Conservation (phyloP, 2,797 vertebrate species). For the Molossus alvarezi region DNA sequence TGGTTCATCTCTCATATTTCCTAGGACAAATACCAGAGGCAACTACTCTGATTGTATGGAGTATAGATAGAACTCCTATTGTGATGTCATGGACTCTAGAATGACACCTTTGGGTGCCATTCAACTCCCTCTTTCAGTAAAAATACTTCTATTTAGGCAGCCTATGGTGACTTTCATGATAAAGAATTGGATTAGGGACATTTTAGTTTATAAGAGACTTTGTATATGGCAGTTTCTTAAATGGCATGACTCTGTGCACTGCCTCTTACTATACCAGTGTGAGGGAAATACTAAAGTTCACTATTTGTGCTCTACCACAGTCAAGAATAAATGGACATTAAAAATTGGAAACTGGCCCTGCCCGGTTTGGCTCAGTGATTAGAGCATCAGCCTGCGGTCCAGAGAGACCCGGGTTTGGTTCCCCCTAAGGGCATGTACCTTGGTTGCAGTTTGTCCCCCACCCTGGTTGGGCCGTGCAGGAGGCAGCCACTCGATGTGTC, state of each 20-base stretch:
- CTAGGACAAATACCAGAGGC: conserved; percentile 21
- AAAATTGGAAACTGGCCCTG: background rate
- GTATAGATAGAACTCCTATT: background rate
- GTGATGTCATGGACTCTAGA: background rate
- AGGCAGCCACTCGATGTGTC: too few relatives aligned
- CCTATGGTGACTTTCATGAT: background rate
- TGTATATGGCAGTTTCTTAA: background rate
- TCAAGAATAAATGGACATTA: conserved; percentile 29
- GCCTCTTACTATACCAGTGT: background rate
- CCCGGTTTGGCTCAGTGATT: too few relatives aligned
- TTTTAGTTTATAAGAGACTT: conserved; percentile 26
- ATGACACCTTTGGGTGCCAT: background rate
- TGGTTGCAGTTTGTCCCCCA: too few relatives aligned
- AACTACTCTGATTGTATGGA: background rate
- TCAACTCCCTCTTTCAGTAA: background rate
- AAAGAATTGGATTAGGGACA: background rate
- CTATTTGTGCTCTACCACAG: background rate
- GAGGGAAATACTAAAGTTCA: background rate
- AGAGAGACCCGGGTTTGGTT: too few relatives aligned
- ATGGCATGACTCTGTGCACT: background rate
- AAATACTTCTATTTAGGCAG: background rate
- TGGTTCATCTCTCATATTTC: background rate
- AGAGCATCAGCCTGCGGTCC: too few relatives aligned
- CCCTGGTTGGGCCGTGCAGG: too few relatives aligned
- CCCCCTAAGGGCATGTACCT: too few relatives aligned